Percentiles rank a stretch among this genome's conserved stretches.
Conservation (phyloP, 2,113 vertebrate genomes). For the Neotoma lepida region DNA sequence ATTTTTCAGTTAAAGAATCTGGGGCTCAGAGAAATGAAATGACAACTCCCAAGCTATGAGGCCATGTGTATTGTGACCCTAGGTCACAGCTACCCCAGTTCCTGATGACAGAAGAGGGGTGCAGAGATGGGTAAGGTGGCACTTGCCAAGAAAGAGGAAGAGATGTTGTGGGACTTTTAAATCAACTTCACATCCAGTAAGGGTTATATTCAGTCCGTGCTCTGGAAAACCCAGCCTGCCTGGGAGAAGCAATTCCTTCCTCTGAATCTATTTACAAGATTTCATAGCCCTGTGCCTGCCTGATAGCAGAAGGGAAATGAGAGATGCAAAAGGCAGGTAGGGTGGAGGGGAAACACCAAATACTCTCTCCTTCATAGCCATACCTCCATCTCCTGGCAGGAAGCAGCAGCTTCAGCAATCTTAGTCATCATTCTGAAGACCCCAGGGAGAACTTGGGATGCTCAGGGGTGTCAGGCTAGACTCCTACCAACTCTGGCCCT, state of each 20-base stretch:
- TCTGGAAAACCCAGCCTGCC: not conserved
- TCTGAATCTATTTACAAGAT: conserved; percentile 26
- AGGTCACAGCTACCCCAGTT: not conserved
- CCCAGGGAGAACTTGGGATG: not conserved
- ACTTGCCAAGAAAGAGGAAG: not conserved
- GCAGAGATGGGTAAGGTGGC: too few species aligned
- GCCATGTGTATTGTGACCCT: not conserved
- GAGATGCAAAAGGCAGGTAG: not conserved
- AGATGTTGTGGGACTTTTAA: not conserved
- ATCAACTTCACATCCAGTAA: not conserved
- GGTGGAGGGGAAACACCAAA: not conserved
- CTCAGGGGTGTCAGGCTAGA: not conserved
- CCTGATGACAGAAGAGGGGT: not conserved
- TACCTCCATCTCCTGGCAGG: not conserved
- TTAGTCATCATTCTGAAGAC: not conserved
- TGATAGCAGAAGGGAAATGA: not conserved
- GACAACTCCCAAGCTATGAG: not conserved
- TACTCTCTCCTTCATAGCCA: not conserved
- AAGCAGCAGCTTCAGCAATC: not conserved
- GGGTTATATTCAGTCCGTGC: not conserved
- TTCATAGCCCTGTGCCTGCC: not conserved
- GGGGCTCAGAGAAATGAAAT: conserved; percentile 15
- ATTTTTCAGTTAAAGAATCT: conserved; percentile 54
- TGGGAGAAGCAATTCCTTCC: not conserved
- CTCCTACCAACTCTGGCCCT: not conserved